phyloP scores from a whole-genome alignment of 35 echinoderm and acorn worm species.

The Ptychodera flava region DNA sequence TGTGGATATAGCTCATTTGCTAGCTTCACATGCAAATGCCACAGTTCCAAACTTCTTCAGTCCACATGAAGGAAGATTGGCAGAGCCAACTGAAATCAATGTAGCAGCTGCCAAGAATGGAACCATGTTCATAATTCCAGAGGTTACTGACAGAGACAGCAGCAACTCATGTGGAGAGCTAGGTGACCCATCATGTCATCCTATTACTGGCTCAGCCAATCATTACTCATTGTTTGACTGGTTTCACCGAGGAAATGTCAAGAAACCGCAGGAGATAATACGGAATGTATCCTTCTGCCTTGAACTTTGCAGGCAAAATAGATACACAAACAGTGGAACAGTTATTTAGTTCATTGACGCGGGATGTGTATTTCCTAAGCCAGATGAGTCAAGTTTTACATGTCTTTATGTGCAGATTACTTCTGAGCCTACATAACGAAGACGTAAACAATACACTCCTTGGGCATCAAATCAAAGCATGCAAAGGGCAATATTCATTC shows the following conservation, averaged over 20 bases:
- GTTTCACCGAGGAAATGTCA: conserved; percentile 15
- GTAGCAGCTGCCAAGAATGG: conserved; percentile 7
- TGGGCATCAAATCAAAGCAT: not conserved
- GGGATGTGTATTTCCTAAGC: conserved; percentile 7
- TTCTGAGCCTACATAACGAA: conserved; percentile 11
- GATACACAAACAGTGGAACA: conserved; percentile 30
- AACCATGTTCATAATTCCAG: not conserved
- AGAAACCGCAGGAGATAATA: conserved; percentile 2
- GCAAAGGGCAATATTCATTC: not conserved
- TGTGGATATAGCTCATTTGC: conserved; percentile 44
- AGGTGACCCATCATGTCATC: conserved; percentile 5
- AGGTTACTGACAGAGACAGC: not conserved
- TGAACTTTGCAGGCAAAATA: conserved; percentile 5
- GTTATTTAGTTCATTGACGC: not conserved
- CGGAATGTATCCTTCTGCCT: conserved; percentile 10
- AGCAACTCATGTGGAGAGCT: not conserved
- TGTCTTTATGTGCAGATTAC: conserved; percentile 4
- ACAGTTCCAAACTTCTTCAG: conserved; percentile 10
- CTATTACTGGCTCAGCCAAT: conserved; percentile 5
- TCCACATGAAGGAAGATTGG: conserved; percentile 15
- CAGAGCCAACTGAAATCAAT: not conserved
- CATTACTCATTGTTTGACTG: conserved; percentile 25
- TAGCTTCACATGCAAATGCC: conserved; percentile 29
- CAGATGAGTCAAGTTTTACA: conserved; percentile 3
- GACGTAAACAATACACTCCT: not conserved